Base-by-base conservation (phyloP, 2,797 vertebrate species). In the Basileuterus tristriatus region DNA sequence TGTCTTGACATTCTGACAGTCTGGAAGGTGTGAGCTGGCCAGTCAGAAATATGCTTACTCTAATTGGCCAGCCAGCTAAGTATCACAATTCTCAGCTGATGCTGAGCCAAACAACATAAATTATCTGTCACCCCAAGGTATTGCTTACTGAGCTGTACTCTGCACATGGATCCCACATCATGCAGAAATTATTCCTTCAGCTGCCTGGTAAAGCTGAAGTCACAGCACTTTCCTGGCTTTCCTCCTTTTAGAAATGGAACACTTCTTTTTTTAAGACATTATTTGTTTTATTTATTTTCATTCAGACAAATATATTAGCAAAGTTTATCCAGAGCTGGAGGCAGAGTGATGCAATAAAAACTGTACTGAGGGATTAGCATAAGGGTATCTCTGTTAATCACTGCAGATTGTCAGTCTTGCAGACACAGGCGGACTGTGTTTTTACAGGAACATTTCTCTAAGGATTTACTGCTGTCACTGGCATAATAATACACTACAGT, bases 401-500 rank as follows among this genome's bases (percentile, higher is more conserved):
- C n/a, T 59, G 67, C 23, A 1, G 43, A 67, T n/a, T 90, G 68
- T 83, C 89, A 87, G 49, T 56, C 79, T 77, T 62, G 41, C 60
- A 91, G 78, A 60, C 34, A 47, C 9, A 34, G 2, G 29, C 0
- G 0, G 37, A 52, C 56, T 59, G 16, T 34, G 47, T 94, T 90
- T 94, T 83, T 60, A 68, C 17, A 68, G 75, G 41, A 89, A 83
- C 14, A 53, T 85, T 93, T 77, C 87, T 67, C 68, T 64, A 68
- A 77, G 75, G 56, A 83, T 85, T 72, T 87, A 52, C 68, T 63
- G 6, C 44, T 77, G 56, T 87, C 75, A 64, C 56, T 64, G 62
- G 49, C 87, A 91, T 56, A 80, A 67, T 58, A 87, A 49, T 63
- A 70, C 23, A 49, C 80, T 70, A 77, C 37, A 83, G 39, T 32